These are phyloP conservation scores for Enteromius treurensis DNA, from an alignment of 2,797 vertebrate genomes.

Conservation along the genomic window DNA sequence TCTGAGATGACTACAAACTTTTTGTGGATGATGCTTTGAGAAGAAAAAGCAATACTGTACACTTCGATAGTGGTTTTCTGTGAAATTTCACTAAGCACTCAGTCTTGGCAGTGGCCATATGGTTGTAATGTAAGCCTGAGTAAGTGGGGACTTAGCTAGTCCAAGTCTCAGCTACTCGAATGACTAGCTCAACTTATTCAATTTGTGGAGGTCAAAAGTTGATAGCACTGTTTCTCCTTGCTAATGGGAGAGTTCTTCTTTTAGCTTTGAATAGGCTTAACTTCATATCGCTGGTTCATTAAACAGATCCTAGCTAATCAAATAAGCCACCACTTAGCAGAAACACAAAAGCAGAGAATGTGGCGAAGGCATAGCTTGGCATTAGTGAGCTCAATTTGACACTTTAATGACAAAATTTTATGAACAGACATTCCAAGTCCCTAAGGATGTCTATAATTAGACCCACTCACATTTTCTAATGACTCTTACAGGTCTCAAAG, in stretches of 20 bases:
- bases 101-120: conserved; percentile 58
- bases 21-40: conserved; percentile 6
- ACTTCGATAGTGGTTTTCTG: conserved; percentile 34
- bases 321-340: conserved; percentile 56
- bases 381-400: conserved; percentile 53
- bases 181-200: conserved; percentile 64
- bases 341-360: conserved; percentile 50
- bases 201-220: conserved; percentile 69
- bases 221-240: conserved; percentile 61
- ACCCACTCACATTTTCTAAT: conserved; percentile 42
- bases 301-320: conserved; percentile 62
- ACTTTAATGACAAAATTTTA: conserved; percentile 50
- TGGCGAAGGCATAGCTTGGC: conserved; percentile 38
- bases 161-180: conserved; percentile 55
- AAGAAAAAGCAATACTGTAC: conserved; percentile 19
- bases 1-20: conserved; percentile 35
- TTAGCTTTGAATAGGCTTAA: conserved; percentile 60
- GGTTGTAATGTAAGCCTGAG: conserved; percentile 52
- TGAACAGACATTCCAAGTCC: conserved; percentile 20
- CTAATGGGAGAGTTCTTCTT: conserved; percentile 61
- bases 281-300: conserved; percentile 56
- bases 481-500: conserved; percentile 41
- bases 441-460: conserved; percentile 42
- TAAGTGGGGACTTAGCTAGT: conserved; percentile 58
- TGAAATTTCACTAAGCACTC: conserved; percentile 30